Conservation (phyloP, 2,797 vertebrate genomes). For the Ptychobarbus kaznakovi region DNA sequence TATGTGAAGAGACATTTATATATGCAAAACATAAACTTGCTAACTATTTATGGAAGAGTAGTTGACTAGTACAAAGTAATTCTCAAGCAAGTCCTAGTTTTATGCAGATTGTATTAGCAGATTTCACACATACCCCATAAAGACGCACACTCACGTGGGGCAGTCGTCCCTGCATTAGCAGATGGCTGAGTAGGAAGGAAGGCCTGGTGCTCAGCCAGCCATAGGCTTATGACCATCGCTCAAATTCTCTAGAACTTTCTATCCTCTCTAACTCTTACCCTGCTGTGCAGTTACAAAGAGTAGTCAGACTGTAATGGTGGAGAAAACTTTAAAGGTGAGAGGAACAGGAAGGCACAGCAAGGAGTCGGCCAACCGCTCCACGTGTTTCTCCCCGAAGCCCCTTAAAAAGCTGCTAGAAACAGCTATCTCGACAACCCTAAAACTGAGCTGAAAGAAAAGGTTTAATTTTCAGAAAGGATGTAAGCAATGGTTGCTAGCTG, state of each 20-base stretch:
- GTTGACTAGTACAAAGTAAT: neutral
- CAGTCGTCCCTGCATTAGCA: constrained; percentile 57
- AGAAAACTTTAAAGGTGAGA: constrained; percentile 38
- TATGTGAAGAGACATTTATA: neutral
- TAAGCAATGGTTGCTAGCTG: constrained; percentile 2
- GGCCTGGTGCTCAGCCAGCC: constrained; percentile 57
- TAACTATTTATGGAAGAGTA: neutral
- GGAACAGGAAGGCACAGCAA: constrained; percentile 25
- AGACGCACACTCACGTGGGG: constrained; percentile 19
- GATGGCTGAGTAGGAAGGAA: constrained; percentile 60
- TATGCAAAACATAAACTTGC: neutral
- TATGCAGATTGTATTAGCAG: neutral
- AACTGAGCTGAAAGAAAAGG: neutral
- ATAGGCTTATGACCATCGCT: constrained; percentile 61
- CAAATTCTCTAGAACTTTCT: constrained; percentile 61
- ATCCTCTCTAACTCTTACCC: constrained; percentile 2
- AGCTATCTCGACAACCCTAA: constrained; percentile 13
- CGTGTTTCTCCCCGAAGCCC: neutral
- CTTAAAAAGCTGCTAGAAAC: constrained; percentile 2
- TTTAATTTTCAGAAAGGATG: neutral
- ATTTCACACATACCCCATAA: constrained; percentile 15
- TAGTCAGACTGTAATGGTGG: constrained; percentile 11
- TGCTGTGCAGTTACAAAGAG: constrained; percentile 14
- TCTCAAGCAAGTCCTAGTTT: neutral
- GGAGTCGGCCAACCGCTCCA: neutral